Percentiles rank a stretch among this genome's conserved stretches.
Conservation (phyloP, 2,888 invertebrate genomes). For the Tiphia femorata region DNA sequence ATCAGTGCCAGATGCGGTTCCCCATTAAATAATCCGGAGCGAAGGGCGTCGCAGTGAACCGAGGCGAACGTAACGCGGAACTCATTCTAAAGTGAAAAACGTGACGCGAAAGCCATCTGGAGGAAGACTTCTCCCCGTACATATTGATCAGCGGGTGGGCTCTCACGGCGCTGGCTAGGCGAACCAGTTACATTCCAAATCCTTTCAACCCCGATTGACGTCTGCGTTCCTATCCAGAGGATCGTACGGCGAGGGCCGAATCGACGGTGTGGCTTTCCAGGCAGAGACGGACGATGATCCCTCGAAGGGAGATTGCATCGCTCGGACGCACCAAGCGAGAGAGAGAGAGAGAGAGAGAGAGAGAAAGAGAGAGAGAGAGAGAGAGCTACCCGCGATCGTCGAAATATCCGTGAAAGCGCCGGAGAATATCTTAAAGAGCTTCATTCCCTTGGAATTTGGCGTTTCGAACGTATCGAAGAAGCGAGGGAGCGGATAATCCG, state of each 20-base stretch:
- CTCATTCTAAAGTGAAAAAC: conserved; percentile 42
- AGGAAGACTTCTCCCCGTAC: conserved; percentile 39
- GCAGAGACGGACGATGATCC: conserved; percentile 17
- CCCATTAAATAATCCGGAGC: conserved; percentile 28
- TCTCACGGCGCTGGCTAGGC: conserved; percentile 10
- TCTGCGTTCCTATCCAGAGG: conserved; percentile 19
- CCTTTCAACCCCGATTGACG: conserved; percentile 36
- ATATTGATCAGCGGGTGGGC: conserved; percentile 36
- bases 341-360: too few relatives aligned
- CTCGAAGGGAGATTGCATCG: conserved; percentile 11
- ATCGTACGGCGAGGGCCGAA: conserved; percentile 25
- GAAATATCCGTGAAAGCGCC: too few relatives aligned
- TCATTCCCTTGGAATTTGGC: too few relatives aligned
- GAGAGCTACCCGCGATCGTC: too few relatives aligned
- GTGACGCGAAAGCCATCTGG: conserved; percentile 37
- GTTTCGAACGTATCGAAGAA: too few relatives aligned
- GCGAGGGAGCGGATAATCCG: too few relatives aligned
- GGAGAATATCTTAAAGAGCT: too few relatives aligned
- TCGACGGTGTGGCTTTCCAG: conserved; percentile 1
- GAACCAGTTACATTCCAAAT: conserved; percentile 34
- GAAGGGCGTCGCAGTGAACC: conserved; percentile 28
- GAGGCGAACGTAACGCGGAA: conserved; percentile 24
- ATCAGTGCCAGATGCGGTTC: too few relatives aligned
- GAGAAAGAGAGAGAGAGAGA: too few relatives aligned
- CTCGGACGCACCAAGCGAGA: too few relatives aligned